Base-by-base conservation (phyloP, 2,888 invertebrate species). In the Melanostoma scalare region DNA sequence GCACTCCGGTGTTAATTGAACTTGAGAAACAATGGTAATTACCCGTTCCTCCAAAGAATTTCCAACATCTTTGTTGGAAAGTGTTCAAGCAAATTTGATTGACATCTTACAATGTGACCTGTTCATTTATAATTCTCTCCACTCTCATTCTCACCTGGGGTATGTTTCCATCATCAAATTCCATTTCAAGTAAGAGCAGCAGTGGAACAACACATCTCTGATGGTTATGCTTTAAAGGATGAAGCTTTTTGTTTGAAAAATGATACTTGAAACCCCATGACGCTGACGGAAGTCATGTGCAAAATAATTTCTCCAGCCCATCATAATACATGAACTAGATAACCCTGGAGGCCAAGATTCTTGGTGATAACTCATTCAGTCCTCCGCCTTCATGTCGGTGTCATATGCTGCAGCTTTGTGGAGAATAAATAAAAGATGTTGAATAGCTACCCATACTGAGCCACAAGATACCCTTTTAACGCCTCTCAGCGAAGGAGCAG, bases 361-460 rank as follows among this genome's bases (percentile, higher is more conserved):
- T 50, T 30, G 42, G 56, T 58, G 56, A 69, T 69, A 55, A 76
- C 36, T 76, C 68, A 76, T 56, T 55, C 38, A 63, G 10, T 38
- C 31, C 52, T 50, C 40, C 8, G 8, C 36, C 56, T 31, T 58
- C 36, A 56, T 46, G n/a, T 6, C 8, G 42, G 40, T 71, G 48
- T 56, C 63, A 58, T 40, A 36, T 56, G 48, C 8, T 65, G 60
- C 20, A 71, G 33, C 6, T n/a, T 5, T 35, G 5, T 6, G 20
- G 36, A 6, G 31, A 9, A 48, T 44, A 40, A 58, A 58, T 58
- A 58, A 33, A 50, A 50, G 30, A 58, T 69, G 31, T 72, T 4
- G 4, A 52, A 52, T 0, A 55, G 38, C 1, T 30, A 30, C n/a
- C 10, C 10, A 46, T 10, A 3, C 44, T 10, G 44, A 10, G 10